These are phyloP conservation scores for Euleptes europaea DNA, from an alignment of 2,113 vertebrate genomes.

Conservation along the genomic window DNA sequence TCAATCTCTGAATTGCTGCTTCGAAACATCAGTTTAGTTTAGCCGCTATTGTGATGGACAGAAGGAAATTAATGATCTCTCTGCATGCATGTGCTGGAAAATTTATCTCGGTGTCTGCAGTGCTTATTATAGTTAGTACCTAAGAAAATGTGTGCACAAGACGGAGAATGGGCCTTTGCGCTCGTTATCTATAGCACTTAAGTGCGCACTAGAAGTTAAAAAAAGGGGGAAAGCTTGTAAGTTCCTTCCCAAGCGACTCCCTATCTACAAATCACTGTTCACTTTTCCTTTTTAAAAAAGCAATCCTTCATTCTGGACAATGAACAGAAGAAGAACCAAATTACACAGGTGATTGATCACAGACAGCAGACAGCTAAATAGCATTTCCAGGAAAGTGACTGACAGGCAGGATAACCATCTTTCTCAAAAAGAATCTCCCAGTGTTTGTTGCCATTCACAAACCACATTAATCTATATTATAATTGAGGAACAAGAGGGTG, in stretches of 20 bases:
- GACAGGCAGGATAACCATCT: not conserved
- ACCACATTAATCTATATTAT: slow-evolving; percentile 15
- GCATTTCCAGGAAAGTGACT: not conserved
- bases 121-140: no score
- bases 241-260: not conserved
- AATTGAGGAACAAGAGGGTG: not conserved
- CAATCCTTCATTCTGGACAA: not conserved
- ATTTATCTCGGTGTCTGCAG: no score
- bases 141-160: not conserved
- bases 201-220: not conserved
- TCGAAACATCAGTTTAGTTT: not conserved
- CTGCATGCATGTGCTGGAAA: no score
- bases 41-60: not conserved
- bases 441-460: slow-evolving; percentile 1
- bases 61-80: not conserved
- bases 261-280: not conserved
- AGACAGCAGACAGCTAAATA: not conserved
- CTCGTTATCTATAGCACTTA: not conserved
- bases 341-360: not conserved
- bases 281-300: not conserved
- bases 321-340: not conserved
- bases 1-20: not conserved
- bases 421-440: not conserved
- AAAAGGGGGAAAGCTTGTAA: not conserved
- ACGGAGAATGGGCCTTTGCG: not conserved